Evolutionary conservation across 2,888 invertebrate genomes (phyloP).

Genomic region (Phytoseiulus persimilis): DNA sequence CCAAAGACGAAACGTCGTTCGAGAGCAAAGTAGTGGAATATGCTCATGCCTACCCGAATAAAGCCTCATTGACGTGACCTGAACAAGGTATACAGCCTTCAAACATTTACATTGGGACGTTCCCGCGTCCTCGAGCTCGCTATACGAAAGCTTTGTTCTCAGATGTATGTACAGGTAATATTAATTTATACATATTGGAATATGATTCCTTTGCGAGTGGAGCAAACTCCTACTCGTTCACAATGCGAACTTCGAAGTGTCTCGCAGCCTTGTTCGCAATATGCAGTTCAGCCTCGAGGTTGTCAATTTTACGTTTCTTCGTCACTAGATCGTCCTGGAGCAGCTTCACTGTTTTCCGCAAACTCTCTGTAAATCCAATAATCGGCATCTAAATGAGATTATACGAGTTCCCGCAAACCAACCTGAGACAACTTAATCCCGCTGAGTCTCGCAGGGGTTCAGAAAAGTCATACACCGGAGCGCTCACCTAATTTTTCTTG

Average conservation of each 20-base stretch:
- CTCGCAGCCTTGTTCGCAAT: neutral
- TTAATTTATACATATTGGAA: too few relatives aligned
- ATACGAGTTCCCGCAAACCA: too few relatives aligned
- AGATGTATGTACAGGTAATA: too few relatives aligned
- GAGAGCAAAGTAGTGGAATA: neutral
- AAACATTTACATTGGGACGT: too few relatives aligned
- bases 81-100: too few relatives aligned
- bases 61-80: too few relatives aligned
- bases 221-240: neutral
- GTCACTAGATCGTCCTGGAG: constrained; percentile 8
- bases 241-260: constrained; percentile 32
- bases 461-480: neutral
- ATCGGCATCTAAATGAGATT: too few relatives aligned
- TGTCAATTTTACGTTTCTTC: neutral
- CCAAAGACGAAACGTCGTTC: neutral
- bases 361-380: neutral
- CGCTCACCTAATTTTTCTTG: constrained; percentile 10
- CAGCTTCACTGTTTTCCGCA: constrained; percentile 7
- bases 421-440: too few relatives aligned
- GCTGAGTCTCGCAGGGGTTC: neutral
- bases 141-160: too few relatives aligned
- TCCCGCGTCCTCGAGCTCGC: too few relatives aligned
- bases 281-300: neutral
- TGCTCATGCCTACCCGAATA: neutral
- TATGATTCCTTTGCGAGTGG: neutral